Evolutionary conservation across 2,888 invertebrate genomes (phyloP), one percentile per base, ranked within the genome.

Genomic region (Alsophila aescularia): DNA sequence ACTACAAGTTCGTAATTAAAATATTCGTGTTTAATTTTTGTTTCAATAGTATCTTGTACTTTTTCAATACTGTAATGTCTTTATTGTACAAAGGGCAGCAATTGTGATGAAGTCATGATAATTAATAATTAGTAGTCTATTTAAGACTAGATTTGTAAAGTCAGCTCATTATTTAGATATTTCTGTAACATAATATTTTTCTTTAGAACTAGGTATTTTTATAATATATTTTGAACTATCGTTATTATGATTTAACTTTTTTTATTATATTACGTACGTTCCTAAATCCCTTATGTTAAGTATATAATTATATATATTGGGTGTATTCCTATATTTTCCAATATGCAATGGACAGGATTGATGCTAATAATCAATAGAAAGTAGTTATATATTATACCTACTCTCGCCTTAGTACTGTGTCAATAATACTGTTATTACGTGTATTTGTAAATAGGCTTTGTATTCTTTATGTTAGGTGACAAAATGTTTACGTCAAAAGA

Each of bases 371-470:
- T 52, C 45, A 44, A 50, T 49, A 52, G 34, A 52, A 21, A 15
- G 24, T 29, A 50, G 36, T 12, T 21, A 44, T 52, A 44, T 35
- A 34, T 14, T 37, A 35, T 48, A 39, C 43, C 49, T 55, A 43
- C 67, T 74, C 70, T 73, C 69, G 81, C 81, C 80, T 81, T 80
- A 77, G 76, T 66, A 75, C 68, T 68, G 75, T 79, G 81, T 80
- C 79, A 79, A 80, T 81, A 79, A 77, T 72, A 58, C 48, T 55
- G 54, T 55, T 44, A 52, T 27, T 39, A 24, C 45, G 43, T 54
- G 18, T 53, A 49, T 64, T 58, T 81, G 78, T 77, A 75, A 69
- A 78, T 76, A 75, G 10, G 82, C 82, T 82, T 82, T 79, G 72
- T 81, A 55, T 50, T 79, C 71, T 75, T 64, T 76, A 72, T 75